A percentile compares a stretch with the other conserved stretches of the same genome.
Evolutionary conservation across 2,113 vertebrate species (phyloP).

Genomic region (Eublepharis macularius): DNA sequence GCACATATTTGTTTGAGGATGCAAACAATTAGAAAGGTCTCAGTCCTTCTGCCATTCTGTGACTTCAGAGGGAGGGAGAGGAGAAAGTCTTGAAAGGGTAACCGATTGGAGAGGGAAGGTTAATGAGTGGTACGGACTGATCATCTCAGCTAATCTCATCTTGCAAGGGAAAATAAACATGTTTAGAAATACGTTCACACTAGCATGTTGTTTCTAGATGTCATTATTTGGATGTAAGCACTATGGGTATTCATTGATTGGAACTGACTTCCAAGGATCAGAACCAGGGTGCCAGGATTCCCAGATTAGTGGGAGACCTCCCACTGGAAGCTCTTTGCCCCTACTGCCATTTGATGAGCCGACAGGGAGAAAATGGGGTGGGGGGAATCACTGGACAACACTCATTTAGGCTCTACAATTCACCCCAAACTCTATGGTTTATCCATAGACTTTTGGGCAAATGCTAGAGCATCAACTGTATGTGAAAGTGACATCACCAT

Average conservation of each 20-base stretch:
- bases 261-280: too few relatives aligned
- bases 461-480: too few relatives aligned
- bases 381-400: too few relatives aligned
- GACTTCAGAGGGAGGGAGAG: slow-evolving; percentile 21
- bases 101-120: slow-evolving; percentile 40
- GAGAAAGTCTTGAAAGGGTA: slow-evolving; percentile 19
- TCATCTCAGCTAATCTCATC: slow-evolving; percentile 43
- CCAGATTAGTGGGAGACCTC: too few relatives aligned
- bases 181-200: slow-evolving; percentile 19
- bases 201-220: not conserved
- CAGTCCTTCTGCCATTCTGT: slow-evolving; percentile 11
- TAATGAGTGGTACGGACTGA: slow-evolving; percentile 25
- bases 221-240: not conserved
- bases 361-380: too few relatives aligned
- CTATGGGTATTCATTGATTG: not conserved
- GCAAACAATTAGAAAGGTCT: not conserved
- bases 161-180: slow-evolving; percentile 33
- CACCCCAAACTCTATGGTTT: too few relatives aligned
- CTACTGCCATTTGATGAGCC: too few relatives aligned
- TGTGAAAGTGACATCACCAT: too few relatives aligned
- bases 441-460: too few relatives aligned
- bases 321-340: too few relatives aligned
- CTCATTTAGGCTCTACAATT: too few relatives aligned
- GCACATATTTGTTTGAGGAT: not conserved
- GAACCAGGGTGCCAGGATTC: too few relatives aligned